Base-by-base conservation (phyloP, 1,140 invertebrate species). In the Metaphire vulgaris region DNA sequence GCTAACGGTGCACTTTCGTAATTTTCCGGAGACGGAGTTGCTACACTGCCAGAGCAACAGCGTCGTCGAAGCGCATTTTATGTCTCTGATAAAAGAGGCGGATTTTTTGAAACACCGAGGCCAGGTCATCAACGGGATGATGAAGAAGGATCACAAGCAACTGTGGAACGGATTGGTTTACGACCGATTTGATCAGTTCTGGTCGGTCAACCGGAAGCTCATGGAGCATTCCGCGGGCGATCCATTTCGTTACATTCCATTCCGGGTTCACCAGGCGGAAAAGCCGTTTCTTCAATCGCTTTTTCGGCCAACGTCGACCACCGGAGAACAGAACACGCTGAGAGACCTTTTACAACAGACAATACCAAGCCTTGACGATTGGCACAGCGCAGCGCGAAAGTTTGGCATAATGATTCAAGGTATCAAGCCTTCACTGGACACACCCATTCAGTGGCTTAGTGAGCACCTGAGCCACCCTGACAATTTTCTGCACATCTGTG, bases 151-250 rank as follows among this genome's bases (percentile, higher is more conserved):
- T 83, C 96, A 98, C 83, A 95, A 93, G 86, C 95, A 98, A 81
- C 87, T 99, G 2, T 99, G 96, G 96, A 88, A 92, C 56, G 21
- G 28, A 67, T 76, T 78, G 74, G 76, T 86, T 89, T 76, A 85
- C 93, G 93, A 98, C 84, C 98, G 97, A 88, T 99, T 99, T 88
- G 96, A 99, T 86, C 96, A 98, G 85, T 99, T 99, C 86, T 99
- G 97, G 97, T 91, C 93, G 2, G 91, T 99, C 15, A 99, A 99
- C 85, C 90, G 93, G 80, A 92, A 93, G 83, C 86, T 99, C 70
- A 99, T 99, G 96, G 95, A 97, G 85, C 88, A 90, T 56, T 81
- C 80, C 72, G 72, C 79, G 66, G 81, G 80, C 33, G 82, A 83
- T 84, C 89, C 90, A 33, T 98, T 98, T 83, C 94, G 93, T 86